A percentile compares a stretch with the other conserved stretches of the same genome.
These are phyloP conservation scores for Luscinia luscinia DNA, from an alignment of 2,797 vertebrate genomes.

Conservation along the genomic window DNA sequence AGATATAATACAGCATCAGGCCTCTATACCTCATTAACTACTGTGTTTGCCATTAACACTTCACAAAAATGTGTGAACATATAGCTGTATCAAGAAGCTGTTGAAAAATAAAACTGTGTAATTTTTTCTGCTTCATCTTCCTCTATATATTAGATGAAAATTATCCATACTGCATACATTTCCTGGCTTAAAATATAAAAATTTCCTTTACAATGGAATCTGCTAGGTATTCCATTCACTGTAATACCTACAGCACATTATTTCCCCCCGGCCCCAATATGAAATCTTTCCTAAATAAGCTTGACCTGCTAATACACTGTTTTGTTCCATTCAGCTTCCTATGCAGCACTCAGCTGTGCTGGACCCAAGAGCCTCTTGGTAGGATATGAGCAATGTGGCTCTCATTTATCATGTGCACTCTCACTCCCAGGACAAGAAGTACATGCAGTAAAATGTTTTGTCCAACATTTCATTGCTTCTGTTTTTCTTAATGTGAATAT, in stretches of 20 bases:
- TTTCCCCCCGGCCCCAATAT: fast-evolving
- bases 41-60: background rate
- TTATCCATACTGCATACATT: background rate
- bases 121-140: background rate
- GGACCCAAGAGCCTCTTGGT: background rate
- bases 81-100: background rate
- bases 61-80: background rate
- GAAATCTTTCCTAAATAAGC: background rate
- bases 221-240: background rate
- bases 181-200: background rate
- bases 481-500: background rate
- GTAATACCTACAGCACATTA: background rate
- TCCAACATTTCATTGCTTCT: background rate
- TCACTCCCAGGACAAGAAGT: background rate
- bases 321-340: background rate
- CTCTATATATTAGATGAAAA: background rate
- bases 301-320: background rate
- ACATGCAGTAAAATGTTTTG: background rate
- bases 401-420: background rate
- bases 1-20: conserved; percentile 2
- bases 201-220: background rate
- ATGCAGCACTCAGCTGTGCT: background rate
- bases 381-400: background rate
- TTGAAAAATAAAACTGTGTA: background rate
- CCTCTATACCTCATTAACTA: conserved; percentile 7